Evolutionary conservation across 2,888 invertebrate genomes (phyloP).

Genomic region (Baronia brevicornis): DNA sequence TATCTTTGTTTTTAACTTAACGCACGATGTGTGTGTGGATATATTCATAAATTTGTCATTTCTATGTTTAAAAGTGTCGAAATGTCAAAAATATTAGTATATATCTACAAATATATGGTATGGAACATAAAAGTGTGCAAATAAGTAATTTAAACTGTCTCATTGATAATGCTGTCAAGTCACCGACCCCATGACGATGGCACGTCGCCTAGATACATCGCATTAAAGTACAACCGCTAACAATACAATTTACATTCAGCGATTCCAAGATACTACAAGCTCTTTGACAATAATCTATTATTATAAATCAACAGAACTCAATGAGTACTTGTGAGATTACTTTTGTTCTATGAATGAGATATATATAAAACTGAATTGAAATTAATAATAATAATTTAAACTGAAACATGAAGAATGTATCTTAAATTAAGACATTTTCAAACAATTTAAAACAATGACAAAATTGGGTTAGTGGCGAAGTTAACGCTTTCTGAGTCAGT

Average conservation of each 20-base stretch:
- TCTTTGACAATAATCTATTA: no score
- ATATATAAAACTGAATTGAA: no score
- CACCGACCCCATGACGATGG: conserved; percentile 42
- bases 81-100: no score
- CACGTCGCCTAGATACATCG: conserved; percentile 52
- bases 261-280: conserved; percentile 33
- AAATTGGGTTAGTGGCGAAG: no score
- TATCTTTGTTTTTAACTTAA: conserved; percentile 6
- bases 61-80: neutral
- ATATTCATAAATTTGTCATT: conserved; percentile 2
- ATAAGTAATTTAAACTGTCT: conserved; percentile 10
- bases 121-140: conserved; percentile 4
- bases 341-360: no score
- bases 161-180: conserved; percentile 28
- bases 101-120: neutral
- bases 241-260: conserved; percentile 40
- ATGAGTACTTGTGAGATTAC: no score
- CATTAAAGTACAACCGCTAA: conserved; percentile 30
- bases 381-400: no score
- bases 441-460: no score
- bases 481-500: no score
- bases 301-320: no score
- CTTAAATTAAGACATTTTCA: no score
- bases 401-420: no score
- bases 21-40: neutral